Base-by-base conservation (phyloP, 2,113 vertebrate species). In the Probosciger aterrimus region DNA sequence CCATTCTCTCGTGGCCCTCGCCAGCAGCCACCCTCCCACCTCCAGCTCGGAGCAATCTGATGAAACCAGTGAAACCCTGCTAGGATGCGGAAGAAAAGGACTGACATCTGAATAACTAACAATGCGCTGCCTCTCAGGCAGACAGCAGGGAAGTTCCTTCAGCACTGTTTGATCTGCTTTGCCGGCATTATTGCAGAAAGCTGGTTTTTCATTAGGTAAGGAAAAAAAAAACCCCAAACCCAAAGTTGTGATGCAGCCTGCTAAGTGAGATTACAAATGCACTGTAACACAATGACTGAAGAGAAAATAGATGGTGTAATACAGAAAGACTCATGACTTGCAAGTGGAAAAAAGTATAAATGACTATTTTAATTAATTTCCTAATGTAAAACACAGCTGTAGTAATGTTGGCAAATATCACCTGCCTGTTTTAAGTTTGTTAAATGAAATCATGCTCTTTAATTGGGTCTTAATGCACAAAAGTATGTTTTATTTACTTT, bases 331-430 rank as follows among this genome's bases (percentile, higher is more conserved):
- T 95, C 93, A 96, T 93, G 84, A 96, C 82, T 84, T 74, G 28
- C 79, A 95, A 97, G 95, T 98, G 97, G 97, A 97, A 97, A 98
- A 98, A 98, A 89, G 89, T 88, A 97, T 97, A 97, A 97, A 96
- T 82, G 93, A 96, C 97, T 73, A 90, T 97, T 98, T 98, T 98
- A 98, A 98, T 98, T 98, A 98, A 98, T 98, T 97, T 98, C 96
- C 97, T 97, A 98, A 98, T 96, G 97, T 97, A 97, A 98, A 98
- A 96, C 95, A 93, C 98, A 98, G 98, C 97, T 98, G 97, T 91
- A 97, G 97, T 94, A 96, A 98, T 85, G 97, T 96, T 97, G 97
- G 97, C 97, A 97, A 97, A 96, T 96, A 97, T 98, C 96, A 96
- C 97, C 94, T 92, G 90, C 91, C 95, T 88, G 82, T 95, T 97